Evolutionary conservation across 2,113 vertebrate species (phyloP), one percentile per base, ranked within the genome.

Genomic region (Pipra filicauda): DNA sequence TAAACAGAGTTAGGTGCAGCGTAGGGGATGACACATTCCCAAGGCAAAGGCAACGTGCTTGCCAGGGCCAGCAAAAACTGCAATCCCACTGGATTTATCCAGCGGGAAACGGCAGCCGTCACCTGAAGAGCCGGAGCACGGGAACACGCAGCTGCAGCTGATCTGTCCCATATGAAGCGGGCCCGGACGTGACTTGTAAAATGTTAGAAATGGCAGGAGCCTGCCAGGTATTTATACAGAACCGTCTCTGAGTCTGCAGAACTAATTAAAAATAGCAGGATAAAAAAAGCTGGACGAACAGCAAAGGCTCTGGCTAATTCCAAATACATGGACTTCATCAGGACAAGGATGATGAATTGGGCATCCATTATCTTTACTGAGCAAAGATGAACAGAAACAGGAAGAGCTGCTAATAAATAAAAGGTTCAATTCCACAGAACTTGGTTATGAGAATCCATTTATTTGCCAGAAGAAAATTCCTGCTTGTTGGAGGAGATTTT

Each of bases 381-480:
- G 61, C 35, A 62, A 81, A 76, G 93, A 89, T 6, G 46, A 96
- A 71, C 61, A 91, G 94, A 85, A 95, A 94, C 90, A 91, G 89
- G 86, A 94, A 97, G 93, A 94, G 92, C 88, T 85, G 88, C 95
- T 97, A 91, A 82, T 92, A 96, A 95, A 96, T 94, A 95, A 95
- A 95, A 96, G 95, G 73, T 87, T 95, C 86, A 88, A 70, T 16
- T 64, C 77, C 57, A 85, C 85, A 90, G 65, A 83, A 94, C 91
- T 95, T 81, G 89, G 91, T 95, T 74, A 75, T 30, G 65, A 90
- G 80, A 86, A 88, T 71, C 59, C 79, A 33, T 75, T 84, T 78
- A 80, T 84, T 78, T 83, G 88, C 94, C 85, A 97, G 64, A 69
- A 93, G 82, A 96, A 94, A 96, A 96, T 96, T 97, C 93, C 72